phyloP scores from a whole-genome alignment of 2,888 invertebrate genomes.

The Drosophila paranaensis region DNA sequence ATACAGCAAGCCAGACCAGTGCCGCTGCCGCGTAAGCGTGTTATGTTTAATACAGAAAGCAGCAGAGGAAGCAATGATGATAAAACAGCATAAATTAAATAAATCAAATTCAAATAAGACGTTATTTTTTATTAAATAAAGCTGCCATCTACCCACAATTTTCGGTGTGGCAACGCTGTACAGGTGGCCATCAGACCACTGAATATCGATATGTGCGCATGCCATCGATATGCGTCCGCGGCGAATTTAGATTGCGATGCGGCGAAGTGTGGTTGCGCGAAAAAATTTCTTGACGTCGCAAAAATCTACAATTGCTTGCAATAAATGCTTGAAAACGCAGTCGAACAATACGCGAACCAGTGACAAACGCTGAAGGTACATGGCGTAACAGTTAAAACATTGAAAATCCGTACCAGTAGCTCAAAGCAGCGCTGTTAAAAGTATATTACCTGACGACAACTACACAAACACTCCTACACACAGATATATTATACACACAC shows the following conservation, averaged over 20 bases:
- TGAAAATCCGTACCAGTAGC: conserved; percentile 48
- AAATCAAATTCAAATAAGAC: background rate
- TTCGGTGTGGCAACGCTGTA: conserved; percentile 26
- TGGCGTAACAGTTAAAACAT: conserved; percentile 54
- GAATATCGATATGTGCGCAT: conserved; percentile 36
- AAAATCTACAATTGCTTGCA: conserved; percentile 56
- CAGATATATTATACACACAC: conserved; percentile 34
- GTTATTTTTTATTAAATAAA: background rate
- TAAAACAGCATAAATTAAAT: conserved; percentile 8
- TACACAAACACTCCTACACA: conserved; percentile 41
- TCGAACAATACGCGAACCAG: conserved; percentile 50
- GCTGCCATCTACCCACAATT: conserved; percentile 9
- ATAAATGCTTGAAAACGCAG: conserved; percentile 65
- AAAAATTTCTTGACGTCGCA: conserved; percentile 64
- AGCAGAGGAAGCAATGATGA: conserved; percentile 40
- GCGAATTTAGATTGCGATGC: conserved; percentile 61
- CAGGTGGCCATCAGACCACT: conserved; percentile 4
- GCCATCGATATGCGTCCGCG: conserved; percentile 31
- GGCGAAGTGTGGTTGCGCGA: conserved; percentile 65
- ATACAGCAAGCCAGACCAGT: conserved; percentile 61
- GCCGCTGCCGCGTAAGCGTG: conserved; percentile 83
- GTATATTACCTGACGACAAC: conserved; percentile 50
- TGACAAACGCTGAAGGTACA: conserved; percentile 62
- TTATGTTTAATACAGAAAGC: conserved; percentile 76
- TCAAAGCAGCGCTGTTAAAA: conserved; percentile 47